Base-by-base conservation (phyloP, 1,140 invertebrate genomes). In the Popillia japonica region DNA sequence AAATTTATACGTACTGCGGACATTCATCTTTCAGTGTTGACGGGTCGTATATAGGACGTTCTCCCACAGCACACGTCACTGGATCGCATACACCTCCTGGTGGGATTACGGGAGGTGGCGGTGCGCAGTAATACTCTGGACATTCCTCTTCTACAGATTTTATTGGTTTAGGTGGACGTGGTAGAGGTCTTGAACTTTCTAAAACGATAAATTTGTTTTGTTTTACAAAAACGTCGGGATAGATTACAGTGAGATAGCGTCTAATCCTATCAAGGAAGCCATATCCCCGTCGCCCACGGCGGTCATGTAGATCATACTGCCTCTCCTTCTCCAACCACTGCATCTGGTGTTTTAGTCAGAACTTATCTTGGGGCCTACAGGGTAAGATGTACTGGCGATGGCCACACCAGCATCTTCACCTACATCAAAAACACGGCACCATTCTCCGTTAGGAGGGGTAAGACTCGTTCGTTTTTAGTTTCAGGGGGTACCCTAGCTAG, bases 31-130 rank as follows among this genome's bases (percentile, higher is more conserved):
- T 14, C 1, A 55, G n/a, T 34, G 22, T 17, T 22, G 44, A 23
- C 11, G n/a, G 1, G 4, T 64, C 11, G 34, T 64, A 79, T 73
- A 81, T 80, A 40, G 80, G 86, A 73, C 86, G 88, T 79, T 91
- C 93, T 2, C 88, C 87, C 0, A 87, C 85, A 0, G 91, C 92
- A 81, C 92, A 93, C 59, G 84, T 83, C 3, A 89, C 88, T 20
- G 90, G 85, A 1, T 89, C 87, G 80, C 92, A 77, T 40, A 22
- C 59, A 68, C n/a, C 17, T 0, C 0, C 22, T 27, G 22, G 10
- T 0, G 42, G 11, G 3, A 81, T 80, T 0, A 87, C 87, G 14
- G 88, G 86, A 41, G 86, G 86, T 3, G 85, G 78, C 3, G 85
- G 87, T 2, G 89, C 83, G 80, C 91, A 92, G 42, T 87, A 88